phyloP scores from a whole-genome alignment of 2,797 vertebrate genomes.

The Ciconia nigra region DNA sequence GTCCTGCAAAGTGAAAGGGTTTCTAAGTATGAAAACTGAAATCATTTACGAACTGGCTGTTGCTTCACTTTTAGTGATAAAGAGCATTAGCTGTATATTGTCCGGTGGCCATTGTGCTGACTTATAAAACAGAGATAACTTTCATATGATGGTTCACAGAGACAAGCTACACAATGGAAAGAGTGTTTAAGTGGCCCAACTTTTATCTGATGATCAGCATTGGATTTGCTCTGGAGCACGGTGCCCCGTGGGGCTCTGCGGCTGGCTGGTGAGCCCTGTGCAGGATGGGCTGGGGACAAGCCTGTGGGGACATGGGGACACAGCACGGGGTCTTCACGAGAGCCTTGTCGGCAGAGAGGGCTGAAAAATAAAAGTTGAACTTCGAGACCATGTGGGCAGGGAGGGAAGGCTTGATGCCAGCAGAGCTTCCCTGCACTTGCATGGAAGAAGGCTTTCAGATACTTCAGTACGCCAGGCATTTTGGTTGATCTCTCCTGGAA shows the following conservation, averaged over 20 bases:
- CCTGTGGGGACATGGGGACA: background rate
- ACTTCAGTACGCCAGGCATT: background rate
- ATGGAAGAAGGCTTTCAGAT: background rate
- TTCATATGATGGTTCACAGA: background rate
- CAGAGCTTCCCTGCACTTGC: background rate
- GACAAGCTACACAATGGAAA: background rate
- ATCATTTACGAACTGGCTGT: background rate
- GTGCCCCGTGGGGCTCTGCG: background rate
- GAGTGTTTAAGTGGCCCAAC: background rate
- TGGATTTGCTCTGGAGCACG: background rate
- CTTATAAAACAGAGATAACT: background rate
- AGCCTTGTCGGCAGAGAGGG: background rate
- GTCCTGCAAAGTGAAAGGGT: background rate
- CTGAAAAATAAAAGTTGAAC: background rate
- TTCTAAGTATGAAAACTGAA: background rate
- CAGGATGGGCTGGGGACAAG: background rate
- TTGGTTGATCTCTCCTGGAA: background rate
- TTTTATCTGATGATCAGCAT: background rate
- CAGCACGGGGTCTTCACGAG: accelerated
- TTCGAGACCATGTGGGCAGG: background rate
- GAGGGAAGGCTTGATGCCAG: background rate
- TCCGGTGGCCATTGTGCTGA: background rate
- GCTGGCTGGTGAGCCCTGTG: background rate
- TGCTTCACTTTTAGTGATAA: background rate
- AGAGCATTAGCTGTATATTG: background rate